Evolutionary conservation across 2,888 invertebrate genomes (phyloP).

Genomic region (Synergus umbraculus): DNA sequence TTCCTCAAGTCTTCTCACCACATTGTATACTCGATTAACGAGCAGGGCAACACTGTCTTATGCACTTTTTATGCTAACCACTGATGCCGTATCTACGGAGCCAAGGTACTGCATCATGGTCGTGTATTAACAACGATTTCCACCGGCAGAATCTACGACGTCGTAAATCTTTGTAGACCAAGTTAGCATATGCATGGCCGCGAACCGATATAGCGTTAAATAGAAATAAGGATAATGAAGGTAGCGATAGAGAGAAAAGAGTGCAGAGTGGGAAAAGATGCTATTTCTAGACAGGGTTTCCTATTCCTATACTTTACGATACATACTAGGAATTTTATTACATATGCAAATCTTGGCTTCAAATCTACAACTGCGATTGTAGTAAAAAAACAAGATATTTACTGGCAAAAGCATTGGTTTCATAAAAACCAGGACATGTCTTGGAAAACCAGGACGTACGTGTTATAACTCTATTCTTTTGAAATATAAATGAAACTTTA

Average conservation of each 20-base stretch:
- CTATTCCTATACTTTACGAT: too few relatives aligned
- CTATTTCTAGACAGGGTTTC: background rate
- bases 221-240: conserved; percentile 53
- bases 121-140: conserved; percentile 55
- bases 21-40: conserved; percentile 3
- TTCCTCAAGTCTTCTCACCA: background rate
- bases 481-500: too few relatives aligned
- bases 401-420: too few relatives aligned
- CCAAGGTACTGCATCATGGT: background rate
- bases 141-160: conserved; percentile 62
- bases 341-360: too few relatives aligned
- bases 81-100: conserved; percentile 12
- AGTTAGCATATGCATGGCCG: conserved; percentile 40
- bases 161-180: conserved; percentile 61
- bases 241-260: conserved; percentile 38
- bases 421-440: too few relatives aligned
- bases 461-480: too few relatives aligned
- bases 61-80: background rate
- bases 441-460: too few relatives aligned
- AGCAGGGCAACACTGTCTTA: conserved; percentile 7
- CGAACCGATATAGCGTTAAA: conserved; percentile 54
- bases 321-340: too few relatives aligned
- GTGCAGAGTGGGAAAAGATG: background rate
- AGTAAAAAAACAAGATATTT: too few relatives aligned
- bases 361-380: too few relatives aligned